Conservation (phyloP, 2,888 invertebrate genomes). For the Kryphioiulus occultus region DNA sequence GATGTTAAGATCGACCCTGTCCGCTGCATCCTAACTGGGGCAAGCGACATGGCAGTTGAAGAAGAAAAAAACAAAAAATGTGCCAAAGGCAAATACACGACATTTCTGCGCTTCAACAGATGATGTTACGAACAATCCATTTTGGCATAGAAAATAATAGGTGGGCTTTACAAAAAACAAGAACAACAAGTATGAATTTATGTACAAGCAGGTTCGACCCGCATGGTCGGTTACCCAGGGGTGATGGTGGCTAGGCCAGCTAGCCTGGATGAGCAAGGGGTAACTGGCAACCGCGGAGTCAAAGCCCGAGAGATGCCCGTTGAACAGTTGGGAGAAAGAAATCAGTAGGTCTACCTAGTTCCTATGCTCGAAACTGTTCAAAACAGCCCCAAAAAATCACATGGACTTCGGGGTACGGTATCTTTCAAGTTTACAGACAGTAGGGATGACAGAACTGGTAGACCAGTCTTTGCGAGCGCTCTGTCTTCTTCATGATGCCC, state of each 20-base stretch:
- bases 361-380: too few relatives aligned
- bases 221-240: background rate
- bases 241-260: slow-evolving; percentile 29
- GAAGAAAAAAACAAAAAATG: background rate
- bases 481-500: slow-evolving; percentile 99
- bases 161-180: background rate
- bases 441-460: slow-evolving; percentile 99
- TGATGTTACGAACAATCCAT: background rate
- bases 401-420: too few relatives aligned
- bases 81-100: slow-evolving; percentile 28
- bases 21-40: slow-evolving; percentile 44
- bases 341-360: too few relatives aligned
- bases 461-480: slow-evolving; percentile 95
- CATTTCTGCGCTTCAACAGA: background rate
- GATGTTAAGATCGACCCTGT: background rate
- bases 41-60: background rate
- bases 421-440: slow-evolving; percentile 70
- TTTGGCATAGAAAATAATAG: background rate
- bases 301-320: background rate
- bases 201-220: background rate
- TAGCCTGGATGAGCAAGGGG: background rate
- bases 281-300: background rate
- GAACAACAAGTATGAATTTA: background rate
- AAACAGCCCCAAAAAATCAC: too few relatives aligned
- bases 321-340: too few relatives aligned